These are phyloP conservation scores for Gibbula magus DNA, from an alignment of 2,888 invertebrate genomes.

Conservation along the genomic window DNA sequence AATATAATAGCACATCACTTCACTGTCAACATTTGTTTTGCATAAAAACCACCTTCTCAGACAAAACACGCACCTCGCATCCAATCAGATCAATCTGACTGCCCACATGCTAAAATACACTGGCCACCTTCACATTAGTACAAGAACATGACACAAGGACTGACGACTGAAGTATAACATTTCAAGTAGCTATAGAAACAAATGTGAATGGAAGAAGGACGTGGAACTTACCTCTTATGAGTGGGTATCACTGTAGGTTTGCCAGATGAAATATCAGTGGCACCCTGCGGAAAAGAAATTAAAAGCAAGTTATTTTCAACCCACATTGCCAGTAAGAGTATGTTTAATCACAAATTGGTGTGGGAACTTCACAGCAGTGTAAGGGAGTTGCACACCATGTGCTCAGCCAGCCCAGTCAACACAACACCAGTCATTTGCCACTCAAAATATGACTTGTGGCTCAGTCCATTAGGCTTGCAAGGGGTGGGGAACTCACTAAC, in stretches of 20 bases:
- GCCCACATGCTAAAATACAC: too few relatives aligned
- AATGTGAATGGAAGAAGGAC: not conserved
- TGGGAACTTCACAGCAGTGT: not conserved
- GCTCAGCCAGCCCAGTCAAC: not conserved
- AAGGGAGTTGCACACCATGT: not conserved
- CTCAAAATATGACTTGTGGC: conserved; percentile 8
- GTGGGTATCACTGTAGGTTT: not conserved
- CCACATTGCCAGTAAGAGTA: not conserved
- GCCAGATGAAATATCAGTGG: not conserved
- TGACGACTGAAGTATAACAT: not conserved
- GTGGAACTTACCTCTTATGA: not conserved
- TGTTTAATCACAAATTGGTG: not conserved
- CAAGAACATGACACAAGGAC: too few relatives aligned
- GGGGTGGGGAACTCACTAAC: not conserved
- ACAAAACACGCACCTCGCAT: too few relatives aligned
- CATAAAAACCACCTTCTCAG: too few relatives aligned
- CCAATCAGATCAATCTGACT: too few relatives aligned
- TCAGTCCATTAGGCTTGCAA: not conserved
- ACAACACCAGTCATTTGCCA: not conserved
- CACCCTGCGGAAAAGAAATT: not conserved
- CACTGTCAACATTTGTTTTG: too few relatives aligned
- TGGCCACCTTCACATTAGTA: too few relatives aligned
- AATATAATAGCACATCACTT: too few relatives aligned
- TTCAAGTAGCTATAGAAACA: conserved; percentile 3
- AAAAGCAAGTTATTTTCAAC: not conserved